These are phyloP conservation scores for Musca domestica DNA, from an alignment of 1,140 invertebrate species.

Conservation along the genomic window DNA sequence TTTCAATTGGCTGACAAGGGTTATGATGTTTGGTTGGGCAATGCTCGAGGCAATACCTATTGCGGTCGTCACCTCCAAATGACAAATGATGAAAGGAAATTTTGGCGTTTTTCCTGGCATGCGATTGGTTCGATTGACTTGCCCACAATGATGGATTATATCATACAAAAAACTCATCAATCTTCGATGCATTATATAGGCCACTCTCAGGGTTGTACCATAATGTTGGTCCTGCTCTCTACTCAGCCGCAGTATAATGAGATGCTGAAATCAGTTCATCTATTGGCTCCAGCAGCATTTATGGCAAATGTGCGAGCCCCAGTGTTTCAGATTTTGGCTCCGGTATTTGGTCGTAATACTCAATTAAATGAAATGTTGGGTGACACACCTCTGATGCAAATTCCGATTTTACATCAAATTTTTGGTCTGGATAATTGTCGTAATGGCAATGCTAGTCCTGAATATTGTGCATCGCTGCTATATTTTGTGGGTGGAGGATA, in stretches of 20 bases:
- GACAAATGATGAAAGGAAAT: conserved; percentile 37
- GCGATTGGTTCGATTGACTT: conserved; percentile 61
- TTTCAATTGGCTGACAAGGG: conserved; percentile 41
- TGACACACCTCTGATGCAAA: too few relatives aligned
- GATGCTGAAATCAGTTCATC: conserved; percentile 57
- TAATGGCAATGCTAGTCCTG: too few relatives aligned
- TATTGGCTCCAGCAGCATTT: conserved; percentile 62
- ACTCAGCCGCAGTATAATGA: conserved; percentile 60
- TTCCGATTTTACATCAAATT: too few relatives aligned
- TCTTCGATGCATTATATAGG: conserved; percentile 63
- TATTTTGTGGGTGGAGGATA: too few relatives aligned
- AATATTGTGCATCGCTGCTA: too few relatives aligned
- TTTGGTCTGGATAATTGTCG: too few relatives aligned
- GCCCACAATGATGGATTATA: conserved; percentile 59
- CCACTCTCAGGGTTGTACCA: conserved; percentile 62
- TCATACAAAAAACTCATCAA: conserved; percentile 53
- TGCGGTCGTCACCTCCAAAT: conserved; percentile 56
- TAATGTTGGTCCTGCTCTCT: conserved; percentile 59
- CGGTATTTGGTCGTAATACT: too few relatives aligned
- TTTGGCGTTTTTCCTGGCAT: conserved; percentile 65
- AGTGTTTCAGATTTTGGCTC: too few relatives aligned
- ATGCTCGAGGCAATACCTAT: conserved; percentile 67
- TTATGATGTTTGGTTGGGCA: conserved; percentile 64
- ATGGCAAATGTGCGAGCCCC: conserved; percentile 37
- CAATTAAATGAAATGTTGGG: too few relatives aligned